These are phyloP conservation scores for Centruroides vittatus DNA, from an alignment of 1,140 invertebrate species.

Conservation along the genomic window DNA sequence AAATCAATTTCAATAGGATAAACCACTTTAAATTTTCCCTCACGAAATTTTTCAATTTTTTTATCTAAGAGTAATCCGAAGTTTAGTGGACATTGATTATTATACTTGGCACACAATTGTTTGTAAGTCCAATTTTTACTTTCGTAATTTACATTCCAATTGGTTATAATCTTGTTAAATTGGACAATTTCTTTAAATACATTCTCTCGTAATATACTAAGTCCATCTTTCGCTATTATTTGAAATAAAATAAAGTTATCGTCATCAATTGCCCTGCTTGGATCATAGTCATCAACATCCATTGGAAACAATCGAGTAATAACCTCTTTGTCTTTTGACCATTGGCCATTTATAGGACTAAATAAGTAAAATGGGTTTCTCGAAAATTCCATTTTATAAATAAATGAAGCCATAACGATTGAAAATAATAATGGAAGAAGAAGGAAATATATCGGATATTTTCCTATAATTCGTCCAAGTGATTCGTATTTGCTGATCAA, in stretches of 20 bases:
- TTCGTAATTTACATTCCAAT: conserved; percentile 41
- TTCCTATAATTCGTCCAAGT: conserved; percentile 58
- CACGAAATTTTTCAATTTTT: conserved; percentile 60
- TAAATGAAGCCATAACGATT: conserved; percentile 65
- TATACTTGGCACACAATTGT: conserved; percentile 67
- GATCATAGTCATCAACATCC: conserved; percentile 14
- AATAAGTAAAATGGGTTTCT: conserved; percentile 85
- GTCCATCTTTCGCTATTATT: conserved; percentile 60
- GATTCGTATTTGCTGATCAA: conserved; percentile 56
- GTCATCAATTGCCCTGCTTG: conserved; percentile 52
- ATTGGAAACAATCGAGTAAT: conserved; percentile 39
- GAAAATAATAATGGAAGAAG: conserved; percentile 66
- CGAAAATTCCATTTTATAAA: conserved; percentile 67
- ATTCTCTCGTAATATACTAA: conserved; percentile 55
- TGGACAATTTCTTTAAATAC: conserved; percentile 60
- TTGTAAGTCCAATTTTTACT: conserved; percentile 35
- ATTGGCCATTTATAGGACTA: conserved; percentile 68
- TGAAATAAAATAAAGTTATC: conserved; percentile 77
- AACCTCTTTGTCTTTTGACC: conserved; percentile 49
- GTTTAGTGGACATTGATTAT: conserved; percentile 63
- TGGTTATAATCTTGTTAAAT: conserved; percentile 58
- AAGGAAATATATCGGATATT: conserved; percentile 70
- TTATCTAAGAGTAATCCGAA: conserved; percentile 64
- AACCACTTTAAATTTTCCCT: conserved; percentile 54
- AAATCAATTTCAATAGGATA: conserved; percentile 79